Percentiles rank a stretch among this genome's conserved stretches.
These are phyloP conservation scores for Acrossocheilus wenchowensis DNA, from an alignment of 2,797 vertebrate genomes.

Conservation along the genomic window DNA sequence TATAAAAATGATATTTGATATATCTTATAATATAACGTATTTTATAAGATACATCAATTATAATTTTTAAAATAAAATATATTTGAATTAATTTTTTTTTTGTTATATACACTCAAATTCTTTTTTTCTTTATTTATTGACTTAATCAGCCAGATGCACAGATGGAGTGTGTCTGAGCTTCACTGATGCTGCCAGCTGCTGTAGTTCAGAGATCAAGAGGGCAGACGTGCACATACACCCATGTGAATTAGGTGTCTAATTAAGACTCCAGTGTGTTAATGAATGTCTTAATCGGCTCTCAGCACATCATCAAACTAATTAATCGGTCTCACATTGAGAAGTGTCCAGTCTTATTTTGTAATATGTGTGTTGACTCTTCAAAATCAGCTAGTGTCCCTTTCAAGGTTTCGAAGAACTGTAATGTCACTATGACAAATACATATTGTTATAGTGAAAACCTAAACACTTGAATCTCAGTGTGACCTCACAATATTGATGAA, in stretches of 20 bases:
- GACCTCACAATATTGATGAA: neutral
- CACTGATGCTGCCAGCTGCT: slow-evolving; percentile 54
- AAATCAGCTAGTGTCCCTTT: slow-evolving; percentile 69
- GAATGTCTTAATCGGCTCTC: slow-evolving; percentile 69
- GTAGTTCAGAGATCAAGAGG: slow-evolving; percentile 3
- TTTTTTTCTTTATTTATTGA: neutral
- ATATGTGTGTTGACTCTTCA: slow-evolving; percentile 74
- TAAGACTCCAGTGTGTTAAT: slow-evolving; percentile 64
- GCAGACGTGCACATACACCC: slow-evolving; percentile 63
- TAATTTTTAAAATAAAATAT: neutral
- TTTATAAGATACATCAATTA: neutral
- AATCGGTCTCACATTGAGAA: slow-evolving; percentile 64
- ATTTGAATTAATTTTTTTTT: neutral
- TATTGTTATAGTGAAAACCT: neutral
- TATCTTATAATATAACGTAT: neutral
- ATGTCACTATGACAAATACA: neutral
- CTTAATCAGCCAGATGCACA: slow-evolving; percentile 1
- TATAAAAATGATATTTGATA: neutral
- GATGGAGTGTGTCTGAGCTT: slow-evolving; percentile 40
- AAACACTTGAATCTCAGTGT: neutral
- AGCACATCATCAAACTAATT: slow-evolving; percentile 76
- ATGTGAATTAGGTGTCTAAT: slow-evolving; percentile 62
- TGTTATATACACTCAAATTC: neutral
- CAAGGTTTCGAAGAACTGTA: slow-evolving; percentile 50
- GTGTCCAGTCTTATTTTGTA: slow-evolving; percentile 59